These are phyloP conservation scores for Pristionchus entomophagus DNA, from an alignment of 2,888 invertebrate species.

Conservation along the genomic window DNA sequence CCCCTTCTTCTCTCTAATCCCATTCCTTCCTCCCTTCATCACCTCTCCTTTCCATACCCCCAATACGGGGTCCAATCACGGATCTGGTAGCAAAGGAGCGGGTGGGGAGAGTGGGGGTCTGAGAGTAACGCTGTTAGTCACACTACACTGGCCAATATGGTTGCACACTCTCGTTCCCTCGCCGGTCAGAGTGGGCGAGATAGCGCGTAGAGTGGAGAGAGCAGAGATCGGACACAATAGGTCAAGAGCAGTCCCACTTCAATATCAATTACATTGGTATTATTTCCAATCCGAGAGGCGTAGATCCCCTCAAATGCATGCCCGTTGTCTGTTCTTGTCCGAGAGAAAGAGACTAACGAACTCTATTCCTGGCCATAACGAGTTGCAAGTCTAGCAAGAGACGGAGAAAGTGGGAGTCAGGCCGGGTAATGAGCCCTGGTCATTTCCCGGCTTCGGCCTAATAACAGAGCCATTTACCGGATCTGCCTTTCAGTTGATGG, in stretches of 20 bases:
- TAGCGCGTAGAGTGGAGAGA: too few relatives aligned
- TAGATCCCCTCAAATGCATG: neutral
- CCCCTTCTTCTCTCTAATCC: conserved; percentile 16
- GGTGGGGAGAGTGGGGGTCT: too few relatives aligned
- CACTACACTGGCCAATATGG: conserved; percentile 31
- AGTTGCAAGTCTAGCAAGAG: neutral
- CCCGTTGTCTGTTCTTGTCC: neutral
- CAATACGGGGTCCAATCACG: conserved; percentile 27
- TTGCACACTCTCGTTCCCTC: neutral
- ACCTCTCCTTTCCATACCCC: neutral
- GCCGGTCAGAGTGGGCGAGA: neutral
- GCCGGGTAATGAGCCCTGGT: neutral
- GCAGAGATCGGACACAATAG: neutral
- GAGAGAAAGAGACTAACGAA: neutral
- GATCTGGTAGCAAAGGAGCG: conserved; percentile 4
- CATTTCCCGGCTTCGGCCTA: neutral
- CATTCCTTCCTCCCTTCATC: conserved; percentile 3
- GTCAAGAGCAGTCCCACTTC: conserved; percentile 2
- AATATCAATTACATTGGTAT: neutral
- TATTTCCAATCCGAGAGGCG: neutral
- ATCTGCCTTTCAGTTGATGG: neutral
- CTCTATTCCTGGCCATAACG: neutral
- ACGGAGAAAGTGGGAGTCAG: neutral
- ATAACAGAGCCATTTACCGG: conserved; percentile 13
- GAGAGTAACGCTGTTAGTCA: conserved; percentile 9